Conservation (phyloP, 2,797 vertebrate species). For the Leuciscus waleckii region DNA sequence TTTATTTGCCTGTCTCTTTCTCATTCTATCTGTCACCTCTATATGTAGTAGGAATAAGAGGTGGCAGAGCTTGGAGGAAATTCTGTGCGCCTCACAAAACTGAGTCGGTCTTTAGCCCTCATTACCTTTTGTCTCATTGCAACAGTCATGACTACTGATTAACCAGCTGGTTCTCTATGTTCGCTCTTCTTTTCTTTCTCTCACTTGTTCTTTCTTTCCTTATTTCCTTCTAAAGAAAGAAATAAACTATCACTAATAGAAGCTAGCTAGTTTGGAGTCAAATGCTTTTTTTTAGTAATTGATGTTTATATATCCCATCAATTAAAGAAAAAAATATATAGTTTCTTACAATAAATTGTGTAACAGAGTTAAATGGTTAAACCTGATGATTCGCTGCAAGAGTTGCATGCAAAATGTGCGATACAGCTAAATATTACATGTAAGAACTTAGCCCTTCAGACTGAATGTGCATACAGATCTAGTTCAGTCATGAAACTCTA, state of each 20-base stretch:
- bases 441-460: too few species aligned
- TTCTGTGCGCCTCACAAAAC: conserved; percentile 74
- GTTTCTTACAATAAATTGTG: not conserved
- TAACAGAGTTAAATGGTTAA: not conserved
- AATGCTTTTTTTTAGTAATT: not conserved
- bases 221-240: not conserved
- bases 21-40: conserved; percentile 70
- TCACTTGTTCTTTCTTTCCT: conserved; percentile 3
- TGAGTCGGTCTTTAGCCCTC: conserved; percentile 80
- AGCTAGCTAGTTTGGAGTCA: not conserved
- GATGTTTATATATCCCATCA: not conserved
- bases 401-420: not conserved
- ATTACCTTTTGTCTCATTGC: conserved; percentile 84
- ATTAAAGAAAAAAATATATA: not conserved
- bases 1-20: conserved; percentile 48
- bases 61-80: conserved; percentile 76
- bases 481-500: too few species aligned
- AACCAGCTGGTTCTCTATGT: conserved; percentile 59
- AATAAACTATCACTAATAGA: not conserved
- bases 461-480: too few species aligned
- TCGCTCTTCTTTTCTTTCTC: conserved; percentile 21
- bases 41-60: conserved; percentile 80
- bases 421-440: not conserved
- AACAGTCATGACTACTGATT: conserved; percentile 63
- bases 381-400: not conserved